Evolutionary conservation across 2,888 invertebrate species (phyloP), one percentile per base, ranked within the genome.

Genomic region (Euphydryas editha): DNA sequence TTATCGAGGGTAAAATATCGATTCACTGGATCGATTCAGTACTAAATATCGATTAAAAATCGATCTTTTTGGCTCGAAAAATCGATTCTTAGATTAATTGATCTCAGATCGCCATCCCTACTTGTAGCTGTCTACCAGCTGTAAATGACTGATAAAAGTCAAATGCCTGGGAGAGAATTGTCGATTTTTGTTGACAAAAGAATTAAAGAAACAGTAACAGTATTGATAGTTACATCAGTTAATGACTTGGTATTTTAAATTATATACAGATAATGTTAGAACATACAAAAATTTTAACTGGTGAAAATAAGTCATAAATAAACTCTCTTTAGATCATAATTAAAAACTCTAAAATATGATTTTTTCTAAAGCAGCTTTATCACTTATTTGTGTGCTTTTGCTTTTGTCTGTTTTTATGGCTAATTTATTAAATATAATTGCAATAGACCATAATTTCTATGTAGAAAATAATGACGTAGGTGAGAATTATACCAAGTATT

Each of bases 351-450:
- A 59, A 37, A 62, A 71, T 70, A 96, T 96, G 96, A 94, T 94
- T 84, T 90, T 95, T 75, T 93, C 95, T 42, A 95, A 94, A 86
- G 92, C 93, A 67, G 93, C 95, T 15, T 80, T 95, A 71, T 88
- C 95, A 69, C 80, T 95, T 67, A 81, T 96, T 68, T 90, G 94
- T 79, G 90, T 94, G 67, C 93, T 95, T 78, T 85, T 96, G 74
- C 86, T 95, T 75, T 84, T 95, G 58, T 95, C 96, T 61, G 93
- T 96, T 77, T 93, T 95, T 77, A 93, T 96, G 77, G 95, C 95
- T 24, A 95, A 95, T 90, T 93, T 96, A 70, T 91, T 95, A 59
- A 95, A 94, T 86, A 88, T 95, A 72, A 94, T 96, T 73, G 94
- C 94, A 73, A 94, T 95, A 56, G 94, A 95, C 77, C 87, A 91